A percentile compares a stretch with the other conserved stretches of the same genome.
Conservation (phyloP, 2,888 invertebrate genomes). For the Thecophora atra region DNA sequence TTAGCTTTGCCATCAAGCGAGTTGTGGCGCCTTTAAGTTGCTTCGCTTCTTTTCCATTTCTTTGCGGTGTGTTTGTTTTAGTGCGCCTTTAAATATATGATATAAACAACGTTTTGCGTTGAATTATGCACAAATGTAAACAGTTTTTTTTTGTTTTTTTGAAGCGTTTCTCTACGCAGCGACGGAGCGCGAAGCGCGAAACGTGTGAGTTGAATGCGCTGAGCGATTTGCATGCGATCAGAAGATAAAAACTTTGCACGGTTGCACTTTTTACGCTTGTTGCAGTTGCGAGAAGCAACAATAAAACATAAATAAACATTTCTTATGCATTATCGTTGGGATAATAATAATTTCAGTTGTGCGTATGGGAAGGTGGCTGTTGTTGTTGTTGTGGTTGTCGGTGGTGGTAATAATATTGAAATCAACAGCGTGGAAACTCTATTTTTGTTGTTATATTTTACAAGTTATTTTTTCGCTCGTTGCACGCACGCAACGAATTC, state of each 20-base stretch:
- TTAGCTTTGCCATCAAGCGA: conserved; percentile 8
- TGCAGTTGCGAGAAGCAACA: not conserved
- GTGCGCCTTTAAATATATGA: not conserved
- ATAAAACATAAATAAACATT: not conserved
- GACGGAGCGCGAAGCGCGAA: conserved; percentile 7
- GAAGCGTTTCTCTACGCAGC: not conserved
- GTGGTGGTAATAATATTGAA: not conserved
- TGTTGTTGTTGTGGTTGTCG: conserved; percentile 7
- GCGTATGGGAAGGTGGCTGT: conserved; percentile 10
- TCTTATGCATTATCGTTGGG: no score
- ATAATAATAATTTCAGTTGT: conserved; percentile 1
- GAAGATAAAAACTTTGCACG: conserved; percentile 30
- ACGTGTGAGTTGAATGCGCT: conserved; percentile 25
- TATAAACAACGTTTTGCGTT: conserved; percentile 20
- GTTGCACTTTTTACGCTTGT: conserved; percentile 16
- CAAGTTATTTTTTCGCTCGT: conserved; percentile 17
- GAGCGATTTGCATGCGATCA: conserved; percentile 33
- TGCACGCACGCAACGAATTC: conserved; percentile 23
- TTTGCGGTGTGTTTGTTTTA: not conserved
- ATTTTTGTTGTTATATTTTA: conserved; percentile 15
- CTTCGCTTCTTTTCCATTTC: not conserved
- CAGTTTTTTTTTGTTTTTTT: not conserved
- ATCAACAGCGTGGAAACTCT: conserved; percentile 22
- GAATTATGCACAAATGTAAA: conserved; percentile 20
- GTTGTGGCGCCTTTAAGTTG: conserved; percentile 21